Evolutionary conservation across 2,888 invertebrate species (phyloP).

Genomic region (Hoplodrina ambigua): DNA sequence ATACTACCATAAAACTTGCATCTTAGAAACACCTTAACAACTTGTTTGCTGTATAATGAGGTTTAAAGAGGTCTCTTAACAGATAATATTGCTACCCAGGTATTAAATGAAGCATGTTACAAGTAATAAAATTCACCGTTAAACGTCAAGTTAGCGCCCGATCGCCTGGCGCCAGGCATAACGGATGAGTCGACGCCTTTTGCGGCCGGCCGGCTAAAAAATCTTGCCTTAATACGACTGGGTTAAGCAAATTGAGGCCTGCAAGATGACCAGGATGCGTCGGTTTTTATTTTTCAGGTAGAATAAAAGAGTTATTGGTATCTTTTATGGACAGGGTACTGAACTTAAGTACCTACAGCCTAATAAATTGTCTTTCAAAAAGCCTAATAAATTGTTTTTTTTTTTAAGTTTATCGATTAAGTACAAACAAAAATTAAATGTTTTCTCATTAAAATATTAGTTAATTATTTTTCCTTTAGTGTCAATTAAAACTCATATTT

Average conservation of each 20-base stretch:
- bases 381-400: constrained; percentile 13
- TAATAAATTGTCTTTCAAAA: constrained; percentile 22
- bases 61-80: constrained; percentile 21
- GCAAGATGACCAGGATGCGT: constrained; percentile 26
- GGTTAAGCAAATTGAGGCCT: constrained; percentile 38
- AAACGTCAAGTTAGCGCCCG: constrained; percentile 61
- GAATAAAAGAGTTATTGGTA: constrained; percentile 15
- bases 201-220: constrained; percentile 62
- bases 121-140: constrained; percentile 73
- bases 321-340: constrained; percentile 11
- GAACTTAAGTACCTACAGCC: constrained; percentile 12
- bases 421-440: too few relatives aligned
- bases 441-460: too few relatives aligned
- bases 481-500: constrained; percentile 14
- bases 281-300: constrained; percentile 15
- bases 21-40: constrained; percentile 26
- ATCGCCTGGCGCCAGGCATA: constrained; percentile 72
- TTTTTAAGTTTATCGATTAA: neutral
- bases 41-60: constrained; percentile 18
- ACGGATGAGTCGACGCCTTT: constrained; percentile 70
- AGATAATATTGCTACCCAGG: constrained; percentile 38
- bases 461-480: constrained; percentile 20
- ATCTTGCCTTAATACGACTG: constrained; percentile 60
- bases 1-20: constrained; percentile 9
- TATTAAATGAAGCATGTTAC: constrained; percentile 49